Evolutionary conservation across 2,888 invertebrate genomes (phyloP).

Genomic region (Cremastinae sp.): DNA sequence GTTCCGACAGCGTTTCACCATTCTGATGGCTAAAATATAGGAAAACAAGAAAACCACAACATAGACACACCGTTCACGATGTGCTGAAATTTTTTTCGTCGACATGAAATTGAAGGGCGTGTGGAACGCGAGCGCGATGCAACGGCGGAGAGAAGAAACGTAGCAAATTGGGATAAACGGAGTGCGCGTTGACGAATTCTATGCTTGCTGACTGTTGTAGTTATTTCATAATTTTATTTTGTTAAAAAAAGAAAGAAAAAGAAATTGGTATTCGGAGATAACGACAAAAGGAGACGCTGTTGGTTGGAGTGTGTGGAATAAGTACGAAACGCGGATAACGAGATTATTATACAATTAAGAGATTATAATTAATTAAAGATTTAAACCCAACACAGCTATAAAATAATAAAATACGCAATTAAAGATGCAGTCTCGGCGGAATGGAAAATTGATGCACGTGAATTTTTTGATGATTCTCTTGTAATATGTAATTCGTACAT

Average conservation of each 20-base stretch:
- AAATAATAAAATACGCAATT: conserved; percentile 47
- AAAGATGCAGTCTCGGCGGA: conserved; percentile 30
- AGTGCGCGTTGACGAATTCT: conserved; percentile 67
- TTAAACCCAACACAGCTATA: conserved; percentile 55
- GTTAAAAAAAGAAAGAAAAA: conserved; percentile 63
- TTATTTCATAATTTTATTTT: conserved; percentile 77
- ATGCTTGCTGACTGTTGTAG: conserved; percentile 79
- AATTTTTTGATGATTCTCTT: conserved; percentile 14
- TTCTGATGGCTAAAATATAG: conserved; percentile 10
- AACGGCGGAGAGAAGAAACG: conserved; percentile 8
- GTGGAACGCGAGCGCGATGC: conserved; percentile 3
- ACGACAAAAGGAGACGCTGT: conserved; percentile 49
- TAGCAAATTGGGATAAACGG: conserved; percentile 32
- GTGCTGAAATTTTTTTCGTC: not conserved
- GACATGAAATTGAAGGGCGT: conserved; percentile 16
- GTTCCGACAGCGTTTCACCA: conserved; percentile 47
- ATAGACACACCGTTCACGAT: conserved; percentile 1
- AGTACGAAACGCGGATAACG: not conserved
- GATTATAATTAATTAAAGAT: conserved; percentile 64
- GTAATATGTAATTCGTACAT: conserved; percentile 20
- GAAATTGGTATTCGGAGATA: conserved; percentile 31
- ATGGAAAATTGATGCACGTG: conserved; percentile 27
- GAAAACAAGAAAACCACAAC: conserved; percentile 5
- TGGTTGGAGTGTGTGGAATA: conserved; percentile 48
- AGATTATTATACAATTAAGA: conserved; percentile 48